Evolutionary conservation across 2,113 vertebrate genomes (phyloP), one percentile per base, ranked within the genome.

Genomic region (Cyanistes caeruleus): DNA sequence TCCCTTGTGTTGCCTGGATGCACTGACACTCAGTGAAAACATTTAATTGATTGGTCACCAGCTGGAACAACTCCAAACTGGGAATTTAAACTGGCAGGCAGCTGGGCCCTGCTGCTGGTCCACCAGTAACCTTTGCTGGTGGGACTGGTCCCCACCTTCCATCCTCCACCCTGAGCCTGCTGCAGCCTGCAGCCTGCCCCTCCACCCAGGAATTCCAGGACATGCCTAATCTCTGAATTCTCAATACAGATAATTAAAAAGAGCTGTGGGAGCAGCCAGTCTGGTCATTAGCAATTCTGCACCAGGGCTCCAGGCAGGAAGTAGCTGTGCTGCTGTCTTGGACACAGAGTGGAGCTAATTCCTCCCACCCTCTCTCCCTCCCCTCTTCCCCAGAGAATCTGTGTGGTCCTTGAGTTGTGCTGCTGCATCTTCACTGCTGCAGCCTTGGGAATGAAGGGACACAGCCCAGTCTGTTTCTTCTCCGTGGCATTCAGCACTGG

Each of bases 1-100:
- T 93, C 58, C 84, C 81, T 62, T 13, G 81, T 72, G 95, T 97
- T 97, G 96, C 96, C 95, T 94, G 93, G 96, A 49, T 94, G 96
- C 93, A 51, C 3, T 64, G 92, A 95, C 95, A 94, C 25, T 93
- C 85, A 17, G 73, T 41, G 92, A 79, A 89, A 95, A 84, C 90
- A 64, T 90, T 75, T 88, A 39, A 94, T 84, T 90, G 80, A 81
- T 90, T 72, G 90, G 83, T 51, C 92, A 92, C 93, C 80, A 72
- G 62, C 76, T 92, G 96, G 90, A 93, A 4, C 64, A 31, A 69
- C 80, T 95, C 96, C 96, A 94, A 2, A 43, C 48, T 15, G 20
- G 44, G 76, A 62, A 9, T 76, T 94, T 51, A 43, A 43, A 69
- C 60, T 72, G 93, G 88, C 62, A 72, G 74, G 5, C 19, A 52